Evolutionary conservation across 2,113 vertebrate genomes (phyloP), one percentile per base, ranked within the genome.

Genomic region (Corythornis cristatus): DNA sequence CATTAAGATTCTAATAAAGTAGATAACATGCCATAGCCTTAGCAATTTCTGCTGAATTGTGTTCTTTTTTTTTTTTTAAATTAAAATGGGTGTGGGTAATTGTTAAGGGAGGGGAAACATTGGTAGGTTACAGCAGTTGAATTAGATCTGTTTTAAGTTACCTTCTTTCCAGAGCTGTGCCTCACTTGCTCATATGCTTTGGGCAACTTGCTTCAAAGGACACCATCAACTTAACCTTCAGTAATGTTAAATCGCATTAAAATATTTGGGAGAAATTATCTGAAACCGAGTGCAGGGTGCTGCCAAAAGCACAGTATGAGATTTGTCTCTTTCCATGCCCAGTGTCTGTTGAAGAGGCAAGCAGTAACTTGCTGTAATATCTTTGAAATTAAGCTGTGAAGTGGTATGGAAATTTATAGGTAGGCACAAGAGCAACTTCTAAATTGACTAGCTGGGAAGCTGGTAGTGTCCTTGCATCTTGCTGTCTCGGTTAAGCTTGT

Each of bases 401-500:
- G 15, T 54, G 65, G 62, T 50, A 58, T 77, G 56, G 67, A 79
- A 93, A 80, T 45, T 43, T 22, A 23, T 70, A 95, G 86, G 50
- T 54, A 93, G 89, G 42, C 87, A 57, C 70, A 74, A 67, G 4
- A 85, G 78, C 28, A 73, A 12, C 61, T 87, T 89, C 3, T 42
- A 2, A 93, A 74, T 48, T 92, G 56, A 43, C 43, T 46, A 51
- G 67, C 70, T 89, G 15, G 83, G 82, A 96, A 92, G 94, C 93
- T 96, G 94, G 91, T 96, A 93, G 94, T 96, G 94, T 95, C 93
- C 95, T 95, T 96, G 82, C 72, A 92, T 88, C 57, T 91, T 93
- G 82, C 82, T 87, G 37, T 82, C 86, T 86, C 28, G 67, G 86
- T 92, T 89, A 51, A 85, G 40, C 67, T 70, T 77, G 31, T 6